phyloP scores from a whole-genome alignment of 23 tunicate species.

The Botrylloides violaceus region DNA sequence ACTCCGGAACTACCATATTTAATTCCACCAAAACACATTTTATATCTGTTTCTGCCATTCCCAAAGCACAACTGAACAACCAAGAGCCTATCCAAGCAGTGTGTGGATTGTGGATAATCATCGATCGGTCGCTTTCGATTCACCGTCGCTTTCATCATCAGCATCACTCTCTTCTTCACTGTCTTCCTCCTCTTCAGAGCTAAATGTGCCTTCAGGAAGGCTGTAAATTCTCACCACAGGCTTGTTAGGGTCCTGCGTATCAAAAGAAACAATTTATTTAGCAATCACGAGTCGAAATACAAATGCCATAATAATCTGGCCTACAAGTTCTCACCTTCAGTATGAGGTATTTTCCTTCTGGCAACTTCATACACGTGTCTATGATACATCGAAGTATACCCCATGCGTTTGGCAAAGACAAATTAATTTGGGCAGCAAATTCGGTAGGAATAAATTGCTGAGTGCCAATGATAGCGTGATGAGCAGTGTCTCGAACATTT shows the following conservation, averaged over 20 bases:
- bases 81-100: too few relatives aligned
- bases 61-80: too few relatives aligned
- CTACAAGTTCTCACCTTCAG: constrained; percentile 48
- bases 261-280: background rate
- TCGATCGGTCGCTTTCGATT: background rate
- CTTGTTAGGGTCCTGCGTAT: constrained; percentile 91
- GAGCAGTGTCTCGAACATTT: constrained; percentile 68
- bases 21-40: too few relatives aligned
- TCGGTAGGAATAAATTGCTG: constrained; percentile 95
- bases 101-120: too few relatives aligned
- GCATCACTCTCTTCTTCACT: constrained; percentile 64
- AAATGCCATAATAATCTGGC: background rate
- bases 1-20: too few relatives aligned
- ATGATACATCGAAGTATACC: constrained; percentile 90
- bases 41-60: too few relatives aligned
- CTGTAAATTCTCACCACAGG: constrained; percentile 77
- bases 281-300: background rate
- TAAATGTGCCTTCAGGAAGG: constrained; percentile 85
- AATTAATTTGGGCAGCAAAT: constrained; percentile 89
- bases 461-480: constrained; percentile 73
- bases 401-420: constrained; percentile 89
- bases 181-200: constrained; percentile 74
- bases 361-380: constrained; percentile 90
- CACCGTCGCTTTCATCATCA: constrained; percentile 29
- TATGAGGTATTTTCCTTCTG: constrained; percentile 89